These are phyloP conservation scores for Diaphora mendica DNA, from an alignment of 2,888 invertebrate species.

Conservation along the genomic window DNA sequence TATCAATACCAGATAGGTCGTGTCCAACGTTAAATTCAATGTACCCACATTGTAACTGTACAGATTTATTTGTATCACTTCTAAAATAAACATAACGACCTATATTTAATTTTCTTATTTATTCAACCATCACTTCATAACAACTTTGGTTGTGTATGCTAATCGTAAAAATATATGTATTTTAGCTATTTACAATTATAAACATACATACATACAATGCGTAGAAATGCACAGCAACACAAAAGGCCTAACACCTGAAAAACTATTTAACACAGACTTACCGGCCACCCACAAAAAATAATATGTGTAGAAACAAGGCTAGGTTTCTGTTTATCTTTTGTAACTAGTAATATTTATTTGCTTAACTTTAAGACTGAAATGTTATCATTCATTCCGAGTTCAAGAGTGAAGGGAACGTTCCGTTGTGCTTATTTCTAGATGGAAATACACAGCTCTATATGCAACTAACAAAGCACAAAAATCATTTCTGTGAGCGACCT, in stretches of 20 bases:
- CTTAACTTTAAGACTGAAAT: constrained; percentile 22
- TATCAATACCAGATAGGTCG: constrained; percentile 84
- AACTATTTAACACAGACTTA: constrained; percentile 85
- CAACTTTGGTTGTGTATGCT: constrained; percentile 88
- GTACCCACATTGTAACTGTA: constrained; percentile 73
- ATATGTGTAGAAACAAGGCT: constrained; percentile 68
- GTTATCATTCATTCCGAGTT: constrained; percentile 17
- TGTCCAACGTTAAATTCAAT: constrained; percentile 78
- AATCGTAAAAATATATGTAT: constrained; percentile 86
- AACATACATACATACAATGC: constrained; percentile 88
- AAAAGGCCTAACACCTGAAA: constrained; percentile 80
- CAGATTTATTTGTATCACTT: constrained; percentile 73
- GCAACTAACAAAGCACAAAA: constrained; percentile 54
- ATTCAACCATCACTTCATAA: constrained; percentile 87
- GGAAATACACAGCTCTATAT: constrained; percentile 39
- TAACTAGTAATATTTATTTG: constrained; percentile 13
- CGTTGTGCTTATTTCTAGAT: constrained; percentile 53
- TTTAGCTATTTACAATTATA: constrained; percentile 85
- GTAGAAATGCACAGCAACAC: constrained; percentile 86
- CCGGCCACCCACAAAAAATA: constrained; percentile 77
- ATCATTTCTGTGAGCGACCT: constrained; percentile 77
- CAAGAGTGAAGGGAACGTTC: constrained; percentile 31
- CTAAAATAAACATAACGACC: constrained; percentile 84
- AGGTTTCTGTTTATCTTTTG: constrained; percentile 49
- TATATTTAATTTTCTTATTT: constrained; percentile 84